A percentile compares a stretch with the other conserved stretches of the same genome.
Evolutionary conservation across 2,113 vertebrate species (phyloP).

Genomic region (Natator depressus): DNA sequence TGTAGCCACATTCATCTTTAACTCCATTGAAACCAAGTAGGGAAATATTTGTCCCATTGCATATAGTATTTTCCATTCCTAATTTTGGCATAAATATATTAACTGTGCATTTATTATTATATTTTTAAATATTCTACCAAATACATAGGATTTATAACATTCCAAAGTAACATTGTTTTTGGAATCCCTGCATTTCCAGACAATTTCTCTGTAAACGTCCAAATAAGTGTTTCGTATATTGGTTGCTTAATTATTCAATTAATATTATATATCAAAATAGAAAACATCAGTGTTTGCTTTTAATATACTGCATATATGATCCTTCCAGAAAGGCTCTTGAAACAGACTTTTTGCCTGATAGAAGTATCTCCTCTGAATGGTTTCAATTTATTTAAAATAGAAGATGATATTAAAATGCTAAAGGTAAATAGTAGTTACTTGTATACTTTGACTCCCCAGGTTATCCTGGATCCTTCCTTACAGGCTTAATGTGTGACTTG

Average conservation of each 20-base stretch:
- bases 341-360: not conserved
- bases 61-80: not conserved
- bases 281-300: not conserved
- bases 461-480: not conserved
- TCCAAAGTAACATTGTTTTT: not conserved
- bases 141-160: not conserved
- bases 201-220: not conserved
- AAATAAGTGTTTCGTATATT: not conserved
- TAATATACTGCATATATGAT: not conserved
- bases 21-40: not conserved
- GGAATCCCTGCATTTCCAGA: not conserved
- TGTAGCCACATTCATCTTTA: not conserved
- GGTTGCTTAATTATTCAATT: not conserved
- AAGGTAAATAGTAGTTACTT: not conserved
- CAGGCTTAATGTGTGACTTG: not conserved
- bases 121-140: not conserved
- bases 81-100: not conserved
- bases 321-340: not conserved
- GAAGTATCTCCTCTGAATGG: not conserved
- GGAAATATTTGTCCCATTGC: not conserved
- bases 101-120: not conserved
- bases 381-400: not conserved
- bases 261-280: not conserved
- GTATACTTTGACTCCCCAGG: accelerated
- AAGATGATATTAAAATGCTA: not conserved